phyloP scores from a whole-genome alignment of 2,888 invertebrate genomes.

The Leptinotarsa tumamoca region DNA sequence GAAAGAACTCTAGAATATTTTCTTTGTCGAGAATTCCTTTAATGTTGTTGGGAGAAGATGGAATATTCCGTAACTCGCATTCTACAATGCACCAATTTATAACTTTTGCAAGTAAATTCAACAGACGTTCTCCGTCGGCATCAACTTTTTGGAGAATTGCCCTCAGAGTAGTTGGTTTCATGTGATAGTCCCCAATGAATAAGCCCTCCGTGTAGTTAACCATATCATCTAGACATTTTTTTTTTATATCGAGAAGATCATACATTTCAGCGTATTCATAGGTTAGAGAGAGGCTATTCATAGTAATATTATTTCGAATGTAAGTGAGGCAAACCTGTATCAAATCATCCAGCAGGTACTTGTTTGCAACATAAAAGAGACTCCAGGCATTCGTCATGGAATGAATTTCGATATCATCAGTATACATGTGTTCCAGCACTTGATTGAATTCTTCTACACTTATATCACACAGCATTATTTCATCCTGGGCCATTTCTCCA shows the following conservation, averaged over 20 bases:
- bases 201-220: slow-evolving; percentile 71
- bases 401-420: slow-evolving; percentile 70
- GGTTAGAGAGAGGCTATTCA: slow-evolving; percentile 71
- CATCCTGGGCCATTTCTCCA: slow-evolving; percentile 71
- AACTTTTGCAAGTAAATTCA: slow-evolving; percentile 57
- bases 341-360: slow-evolving; percentile 73
- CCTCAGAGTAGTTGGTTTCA: slow-evolving; percentile 68
- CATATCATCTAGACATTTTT: slow-evolving; percentile 70
- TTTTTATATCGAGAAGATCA: slow-evolving; percentile 68
- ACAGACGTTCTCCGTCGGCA: slow-evolving; percentile 21
- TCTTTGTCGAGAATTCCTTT: slow-evolving; percentile 47
- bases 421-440: slow-evolving; percentile 74
- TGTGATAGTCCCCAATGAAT: slow-evolving; percentile 67
- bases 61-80: slow-evolving; percentile 65
- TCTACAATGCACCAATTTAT: slow-evolving; percentile 71
- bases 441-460: slow-evolving; percentile 73
- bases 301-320: slow-evolving; percentile 70
- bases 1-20: slow-evolving; percentile 49
- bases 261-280: slow-evolving; percentile 74
- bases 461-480: slow-evolving; percentile 71
- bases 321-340: slow-evolving; percentile 69
- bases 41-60: slow-evolving; percentile 66
- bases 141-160: slow-evolving; percentile 62
- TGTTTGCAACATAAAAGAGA: slow-evolving; percentile 74
- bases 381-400: slow-evolving; percentile 73